phyloP scores from a whole-genome alignment of 2,113 vertebrate species.

The Podilymbus podiceps region DNA sequence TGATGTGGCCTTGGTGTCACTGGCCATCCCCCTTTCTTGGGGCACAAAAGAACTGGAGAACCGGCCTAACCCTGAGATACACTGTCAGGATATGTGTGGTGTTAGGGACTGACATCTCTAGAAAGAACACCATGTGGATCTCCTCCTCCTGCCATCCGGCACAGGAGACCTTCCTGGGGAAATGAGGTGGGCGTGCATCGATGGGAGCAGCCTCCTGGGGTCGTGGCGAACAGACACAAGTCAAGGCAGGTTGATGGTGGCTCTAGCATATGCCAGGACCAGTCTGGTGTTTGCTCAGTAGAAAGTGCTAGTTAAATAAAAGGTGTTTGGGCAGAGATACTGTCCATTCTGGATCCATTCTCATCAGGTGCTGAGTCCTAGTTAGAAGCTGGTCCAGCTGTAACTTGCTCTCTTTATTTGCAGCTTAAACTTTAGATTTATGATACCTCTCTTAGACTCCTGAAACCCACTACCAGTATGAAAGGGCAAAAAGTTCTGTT shows the following conservation, averaged over 20 bases:
- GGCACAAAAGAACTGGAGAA: neutral
- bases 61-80: neutral
- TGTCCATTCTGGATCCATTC: neutral
- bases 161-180: neutral
- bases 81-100: neutral
- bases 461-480: neutral
- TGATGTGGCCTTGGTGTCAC: neutral
- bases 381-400: neutral
- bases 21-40: neutral
- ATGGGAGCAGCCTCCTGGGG: neutral
- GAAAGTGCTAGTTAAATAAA: neutral
- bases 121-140: fast-evolving
- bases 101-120: neutral
- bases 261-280: neutral
- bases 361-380: neutral
- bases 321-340: neutral
- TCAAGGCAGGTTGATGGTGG: neutral
- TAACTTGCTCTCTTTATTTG: neutral
- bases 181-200: fast-evolving
- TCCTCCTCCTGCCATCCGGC: neutral
- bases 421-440: neutral
- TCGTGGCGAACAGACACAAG: neutral
- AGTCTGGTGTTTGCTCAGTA: neutral
- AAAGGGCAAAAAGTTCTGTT: neutral
- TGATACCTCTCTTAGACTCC: neutral